phyloP scores from a whole-genome alignment of 2,113 vertebrate species.

The Pristiophorus japonicus region DNA sequence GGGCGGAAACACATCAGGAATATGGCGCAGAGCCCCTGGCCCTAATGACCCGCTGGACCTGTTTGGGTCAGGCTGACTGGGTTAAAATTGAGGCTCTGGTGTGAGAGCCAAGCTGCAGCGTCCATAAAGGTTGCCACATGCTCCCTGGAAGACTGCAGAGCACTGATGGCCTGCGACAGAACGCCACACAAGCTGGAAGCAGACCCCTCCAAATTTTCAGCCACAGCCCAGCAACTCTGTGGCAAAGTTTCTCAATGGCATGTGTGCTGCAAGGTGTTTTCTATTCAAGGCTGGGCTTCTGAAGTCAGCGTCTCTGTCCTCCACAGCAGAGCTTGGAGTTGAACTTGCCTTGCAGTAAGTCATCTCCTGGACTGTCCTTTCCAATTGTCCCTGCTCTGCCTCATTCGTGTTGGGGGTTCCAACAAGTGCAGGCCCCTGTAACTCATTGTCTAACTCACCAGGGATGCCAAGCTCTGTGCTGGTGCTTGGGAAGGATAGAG shows the following conservation, averaged over 20 bases:
- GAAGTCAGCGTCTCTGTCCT: too few species aligned
- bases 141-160: not conserved
- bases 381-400: not conserved
- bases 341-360: not conserved
- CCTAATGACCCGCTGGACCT: not conserved
- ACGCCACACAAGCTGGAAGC: not conserved
- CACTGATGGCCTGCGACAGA: not conserved
- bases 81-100: not conserved
- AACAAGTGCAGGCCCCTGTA: not conserved
- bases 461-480: too few species aligned
- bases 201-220: not conserved
- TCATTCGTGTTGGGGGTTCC: not conserved
- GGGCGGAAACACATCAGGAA: not conserved
- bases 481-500: too few species aligned
- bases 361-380: not conserved
- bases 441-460: not conserved
- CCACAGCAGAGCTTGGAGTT: not conserved
- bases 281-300: not conserved
- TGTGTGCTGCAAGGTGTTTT: not conserved
- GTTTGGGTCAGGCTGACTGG: not conserved
- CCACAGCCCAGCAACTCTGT: not conserved
- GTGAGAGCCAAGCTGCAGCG: not conserved
- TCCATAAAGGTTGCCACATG: not conserved
- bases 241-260: not conserved
- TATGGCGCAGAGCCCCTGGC: not conserved